Evolutionary conservation across 2,797 vertebrate species (phyloP), one percentile per base, ranked within the genome.

Genomic region (Chelon labrosus): DNA sequence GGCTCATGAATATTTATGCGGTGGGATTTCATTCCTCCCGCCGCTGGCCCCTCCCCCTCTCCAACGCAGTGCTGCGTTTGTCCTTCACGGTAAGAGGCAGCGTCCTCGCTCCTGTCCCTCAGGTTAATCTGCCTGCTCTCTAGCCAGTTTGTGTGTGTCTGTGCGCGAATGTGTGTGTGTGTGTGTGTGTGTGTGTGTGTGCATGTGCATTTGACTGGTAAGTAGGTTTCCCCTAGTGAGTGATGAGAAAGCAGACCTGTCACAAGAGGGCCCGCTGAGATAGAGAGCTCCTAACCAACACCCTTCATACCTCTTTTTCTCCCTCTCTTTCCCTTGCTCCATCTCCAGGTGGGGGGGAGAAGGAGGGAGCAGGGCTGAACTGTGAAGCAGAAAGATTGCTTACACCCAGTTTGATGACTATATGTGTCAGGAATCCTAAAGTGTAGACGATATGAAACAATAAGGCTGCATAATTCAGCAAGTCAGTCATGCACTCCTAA

Each of bases 81-180:
- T 93, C 92, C 92, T 94, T 94, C 93, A 94, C 86, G 90, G 90
- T 92, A 85, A 92, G 86, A 90, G 89, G 89, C 89, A 88, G 90
- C 75, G 89, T 93, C 91, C 93, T 93, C 89, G 71, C 85, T 86
- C 85, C 91, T 84, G 90, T 92, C 91, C 90, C 91, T 89, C 91
- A 92, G 93, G 92, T 94, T 94, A 93, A 93, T 93, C 91, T 92
- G 81, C 85, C 82, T 87, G 80, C 87, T 91, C 88, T 88, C 83
- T 69, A 85, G 85, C 86, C 76, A 51, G 73, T 77, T 56, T 53
- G 51, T 60, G 64, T 22, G 60, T 27, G 55, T 44, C 70, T 54
- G 37, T 57, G 42, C 60, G 71, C 38, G 52, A 41, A 55, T 17
- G 61, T 38, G 63, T 47, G 49, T 56, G 57, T 64, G 25, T 53